Conservation (phyloP, 2,113 vertebrate genomes). For the Poecile atricapillus region DNA sequence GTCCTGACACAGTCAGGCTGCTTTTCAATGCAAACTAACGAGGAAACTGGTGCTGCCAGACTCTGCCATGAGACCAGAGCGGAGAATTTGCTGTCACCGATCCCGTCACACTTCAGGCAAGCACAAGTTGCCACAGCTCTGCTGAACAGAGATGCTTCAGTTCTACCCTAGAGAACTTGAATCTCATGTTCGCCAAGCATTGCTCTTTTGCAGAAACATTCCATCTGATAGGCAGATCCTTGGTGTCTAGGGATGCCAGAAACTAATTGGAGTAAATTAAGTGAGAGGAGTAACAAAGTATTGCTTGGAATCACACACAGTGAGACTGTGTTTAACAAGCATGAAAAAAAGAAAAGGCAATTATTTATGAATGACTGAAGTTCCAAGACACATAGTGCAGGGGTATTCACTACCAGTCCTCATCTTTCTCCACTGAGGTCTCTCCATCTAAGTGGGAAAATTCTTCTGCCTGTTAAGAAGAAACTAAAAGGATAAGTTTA, state of each 20-base stretch:
- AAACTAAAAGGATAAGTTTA: neutral
- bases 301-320: neutral
- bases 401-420: neutral
- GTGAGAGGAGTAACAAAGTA: neutral
- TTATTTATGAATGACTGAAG: neutral
- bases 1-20: neutral
- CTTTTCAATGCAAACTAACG: neutral
- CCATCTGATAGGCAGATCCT: neutral
- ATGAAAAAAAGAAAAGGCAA: neutral
- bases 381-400: neutral
- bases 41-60: neutral
- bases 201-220: neutral
- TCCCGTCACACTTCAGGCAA: accelerated
- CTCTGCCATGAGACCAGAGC: neutral
- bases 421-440: neutral
- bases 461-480: neutral
- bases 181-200: neutral
- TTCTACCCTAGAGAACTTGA: neutral
- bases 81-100: neutral
- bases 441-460: neutral
- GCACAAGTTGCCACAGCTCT: neutral
- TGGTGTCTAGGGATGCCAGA: neutral
- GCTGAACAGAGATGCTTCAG: neutral
- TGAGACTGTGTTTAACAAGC: neutral
- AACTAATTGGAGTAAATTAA: neutral